These are phyloP conservation scores for Pitta sordida DNA, from an alignment of 2,113 vertebrate species.

Conservation along the genomic window DNA sequence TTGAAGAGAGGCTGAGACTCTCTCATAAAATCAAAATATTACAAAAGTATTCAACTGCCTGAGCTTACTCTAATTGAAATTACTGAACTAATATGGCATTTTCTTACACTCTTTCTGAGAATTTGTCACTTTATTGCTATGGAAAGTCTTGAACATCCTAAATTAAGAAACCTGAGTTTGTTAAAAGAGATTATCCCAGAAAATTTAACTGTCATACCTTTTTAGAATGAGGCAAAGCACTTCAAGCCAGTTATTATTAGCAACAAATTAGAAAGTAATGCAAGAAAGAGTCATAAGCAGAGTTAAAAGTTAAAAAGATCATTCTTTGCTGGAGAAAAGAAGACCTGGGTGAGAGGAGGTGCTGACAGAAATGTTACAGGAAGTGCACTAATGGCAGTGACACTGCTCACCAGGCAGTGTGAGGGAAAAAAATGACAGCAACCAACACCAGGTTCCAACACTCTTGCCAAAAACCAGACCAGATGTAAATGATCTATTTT, in stretches of 20 bases:
- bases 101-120: neutral
- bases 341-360: neutral
- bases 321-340: neutral
- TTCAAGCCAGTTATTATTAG: neutral
- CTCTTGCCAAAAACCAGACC: neutral
- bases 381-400: neutral
- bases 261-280: neutral
- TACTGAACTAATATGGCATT: neutral
- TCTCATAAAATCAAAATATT: neutral
- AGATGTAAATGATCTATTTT: neutral
- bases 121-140: neutral
- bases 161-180: neutral
- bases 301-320: neutral
- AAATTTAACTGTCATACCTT: neutral
- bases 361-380: neutral
- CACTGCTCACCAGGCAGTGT: neutral
- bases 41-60: neutral
- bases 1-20: neutral
- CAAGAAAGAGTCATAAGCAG: neutral
- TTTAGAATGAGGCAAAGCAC: neutral
- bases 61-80: neutral
- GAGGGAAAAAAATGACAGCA: neutral
- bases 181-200: neutral
- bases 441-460: neutral
- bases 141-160: neutral